A percentile compares a stretch with the other conserved stretches of the same genome.
phyloP scores from a whole-genome alignment of 2,113 vertebrate genomes.

The Cyphotilapia sp. region DNA sequence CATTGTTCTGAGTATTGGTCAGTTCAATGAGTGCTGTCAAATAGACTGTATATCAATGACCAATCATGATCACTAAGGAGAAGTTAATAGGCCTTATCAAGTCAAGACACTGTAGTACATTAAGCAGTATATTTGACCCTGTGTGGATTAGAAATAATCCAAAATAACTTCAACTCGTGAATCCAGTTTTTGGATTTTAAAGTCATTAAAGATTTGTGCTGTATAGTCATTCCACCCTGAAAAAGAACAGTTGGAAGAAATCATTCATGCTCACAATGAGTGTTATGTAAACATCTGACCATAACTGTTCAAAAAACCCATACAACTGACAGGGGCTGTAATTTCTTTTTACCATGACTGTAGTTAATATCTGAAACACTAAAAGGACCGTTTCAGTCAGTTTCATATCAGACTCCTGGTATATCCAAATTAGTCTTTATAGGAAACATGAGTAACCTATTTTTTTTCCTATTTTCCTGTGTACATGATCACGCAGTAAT shows the following conservation, averaged over 20 bases:
- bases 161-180: not conserved
- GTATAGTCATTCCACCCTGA: not conserved
- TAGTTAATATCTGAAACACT: not conserved
- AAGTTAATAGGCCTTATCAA: not conserved
- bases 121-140: not conserved
- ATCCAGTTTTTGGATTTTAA: not conserved
- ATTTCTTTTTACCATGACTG: not conserved
- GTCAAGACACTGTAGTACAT: not conserved
- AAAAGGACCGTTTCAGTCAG: not conserved
- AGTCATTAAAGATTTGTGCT: not conserved
- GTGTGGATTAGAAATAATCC: not conserved
- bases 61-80: not conserved
- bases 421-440: not conserved
- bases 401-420: not conserved
- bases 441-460: not conserved
- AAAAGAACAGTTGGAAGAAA: not conserved
- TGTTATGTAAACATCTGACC: not conserved
- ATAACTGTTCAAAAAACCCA: not conserved
- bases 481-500: not conserved
- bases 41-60: not conserved
- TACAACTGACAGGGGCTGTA: not conserved
- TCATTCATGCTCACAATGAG: not conserved
- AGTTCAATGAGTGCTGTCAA: not conserved
- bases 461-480: fast-evolving
- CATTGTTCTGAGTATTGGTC: not conserved